These are phyloP conservation scores for Leptinotarsa peninsularis DNA, from an alignment of 2,888 invertebrate genomes.

Conservation along the genomic window DNA sequence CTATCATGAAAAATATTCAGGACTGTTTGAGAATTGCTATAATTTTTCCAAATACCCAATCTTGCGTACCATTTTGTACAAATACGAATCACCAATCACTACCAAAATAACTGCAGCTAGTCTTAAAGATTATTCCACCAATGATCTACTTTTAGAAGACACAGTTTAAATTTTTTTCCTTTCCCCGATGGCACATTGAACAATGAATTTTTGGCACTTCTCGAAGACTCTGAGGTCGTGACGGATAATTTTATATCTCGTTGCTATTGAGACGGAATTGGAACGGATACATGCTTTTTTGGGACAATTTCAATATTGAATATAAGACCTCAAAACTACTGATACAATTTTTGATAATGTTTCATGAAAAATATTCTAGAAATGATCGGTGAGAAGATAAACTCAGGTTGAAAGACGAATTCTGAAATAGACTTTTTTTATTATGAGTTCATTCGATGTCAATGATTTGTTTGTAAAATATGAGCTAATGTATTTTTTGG, in stretches of 20 bases:
- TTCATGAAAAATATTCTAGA: not conserved
- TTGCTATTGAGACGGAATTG: conserved; percentile 10
- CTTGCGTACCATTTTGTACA: too few relatives aligned
- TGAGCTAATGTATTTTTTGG: too few relatives aligned
- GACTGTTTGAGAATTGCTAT: not conserved
- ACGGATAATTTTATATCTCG: not conserved
- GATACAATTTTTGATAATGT: not conserved
- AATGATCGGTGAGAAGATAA: not conserved
- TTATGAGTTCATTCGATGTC: too few relatives aligned
- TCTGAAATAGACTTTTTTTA: too few relatives aligned
- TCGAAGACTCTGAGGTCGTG: not conserved
- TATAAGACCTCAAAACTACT: not conserved
- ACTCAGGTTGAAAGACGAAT: not conserved
- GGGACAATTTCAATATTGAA: not conserved
- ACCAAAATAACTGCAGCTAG: not conserved
- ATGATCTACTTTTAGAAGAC: not conserved
- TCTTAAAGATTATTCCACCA: not conserved
- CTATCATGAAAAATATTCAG: too few relatives aligned
- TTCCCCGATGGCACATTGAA: not conserved
- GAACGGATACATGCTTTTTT: not conserved
- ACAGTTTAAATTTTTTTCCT: not conserved
- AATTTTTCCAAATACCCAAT: not conserved
- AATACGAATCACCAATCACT: too few relatives aligned
- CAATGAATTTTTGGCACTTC: not conserved
- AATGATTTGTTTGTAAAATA: too few relatives aligned